These are phyloP conservation scores for Phania funesta DNA, from an alignment of 2,888 invertebrate species.

Conservation along the genomic window DNA sequence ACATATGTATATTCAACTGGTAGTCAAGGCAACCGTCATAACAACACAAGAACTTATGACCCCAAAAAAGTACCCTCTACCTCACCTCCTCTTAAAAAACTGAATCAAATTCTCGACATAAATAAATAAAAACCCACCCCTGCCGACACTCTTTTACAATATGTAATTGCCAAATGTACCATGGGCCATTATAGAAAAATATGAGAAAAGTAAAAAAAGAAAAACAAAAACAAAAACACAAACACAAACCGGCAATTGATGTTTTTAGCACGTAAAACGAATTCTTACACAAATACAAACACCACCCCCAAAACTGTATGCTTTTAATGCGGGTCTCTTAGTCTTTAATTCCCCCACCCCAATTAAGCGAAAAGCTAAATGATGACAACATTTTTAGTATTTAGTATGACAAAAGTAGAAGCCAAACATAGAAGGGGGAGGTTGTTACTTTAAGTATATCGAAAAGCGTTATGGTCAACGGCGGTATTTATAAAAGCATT, in stretches of 20 bases:
- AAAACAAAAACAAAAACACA: not conserved
- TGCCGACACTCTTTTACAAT: not conserved
- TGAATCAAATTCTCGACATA: not conserved
- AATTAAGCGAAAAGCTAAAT: not conserved
- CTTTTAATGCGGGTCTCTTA: not conserved
- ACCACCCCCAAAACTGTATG: not conserved
- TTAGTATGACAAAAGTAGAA: not conserved
- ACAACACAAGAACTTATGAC: slow-evolving; percentile 47
- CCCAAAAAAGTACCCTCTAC: not conserved
- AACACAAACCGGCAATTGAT: slow-evolving; percentile 42
- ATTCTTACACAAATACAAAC: not conserved
- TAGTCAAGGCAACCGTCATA: slow-evolving; percentile 61
- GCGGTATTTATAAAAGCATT: not conserved
- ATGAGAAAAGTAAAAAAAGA: not conserved
- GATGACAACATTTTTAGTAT: slow-evolving; percentile 31
- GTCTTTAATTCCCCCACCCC: not conserved
- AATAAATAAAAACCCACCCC: slow-evolving; percentile 22
- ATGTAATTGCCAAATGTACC: not conserved
- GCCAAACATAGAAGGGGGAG: not conserved
- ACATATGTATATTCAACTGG: slow-evolving; percentile 53
- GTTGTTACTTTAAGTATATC: slow-evolving; percentile 23
- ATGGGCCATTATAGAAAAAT: slow-evolving; percentile 28
- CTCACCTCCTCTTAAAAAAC: not conserved
- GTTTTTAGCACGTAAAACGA: slow-evolving; percentile 24
- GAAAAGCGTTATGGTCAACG: slow-evolving; percentile 12